Percentiles rank a stretch among this genome's conserved stretches.
phyloP scores from a whole-genome alignment of 2,797 vertebrate genomes.

The Crypturellus tataupa region DNA sequence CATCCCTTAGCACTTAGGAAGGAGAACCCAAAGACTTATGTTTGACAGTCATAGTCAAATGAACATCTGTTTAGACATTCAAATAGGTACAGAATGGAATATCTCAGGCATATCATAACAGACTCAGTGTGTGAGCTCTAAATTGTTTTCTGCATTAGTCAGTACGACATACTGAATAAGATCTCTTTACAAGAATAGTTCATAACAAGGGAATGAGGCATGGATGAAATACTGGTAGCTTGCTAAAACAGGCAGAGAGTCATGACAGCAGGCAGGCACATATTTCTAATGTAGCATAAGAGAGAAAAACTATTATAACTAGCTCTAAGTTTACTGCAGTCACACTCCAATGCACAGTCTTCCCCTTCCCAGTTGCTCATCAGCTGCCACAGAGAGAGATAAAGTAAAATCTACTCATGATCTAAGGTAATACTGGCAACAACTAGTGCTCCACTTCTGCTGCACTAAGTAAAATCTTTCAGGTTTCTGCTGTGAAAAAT shows the following conservation, averaged over 20 bases:
- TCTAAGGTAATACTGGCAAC: not conserved
- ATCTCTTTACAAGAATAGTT: slow-evolving; percentile 32
- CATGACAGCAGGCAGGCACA: not conserved
- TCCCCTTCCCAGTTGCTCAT: not conserved
- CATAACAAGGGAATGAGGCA: slow-evolving; percentile 17
- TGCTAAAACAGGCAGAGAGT: slow-evolving; percentile 33
- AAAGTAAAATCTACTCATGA: not conserved
- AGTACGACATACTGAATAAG: slow-evolving; percentile 4
- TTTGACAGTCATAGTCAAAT: not conserved
- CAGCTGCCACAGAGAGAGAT: not conserved
- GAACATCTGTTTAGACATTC: rapidly evolving
- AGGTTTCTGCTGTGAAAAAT: not conserved
- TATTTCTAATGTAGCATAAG: not conserved
- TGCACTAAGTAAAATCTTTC: not conserved
- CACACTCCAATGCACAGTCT: not conserved
- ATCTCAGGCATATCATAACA: not conserved
- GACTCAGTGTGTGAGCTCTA: not conserved
- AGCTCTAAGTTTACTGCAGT: not conserved
- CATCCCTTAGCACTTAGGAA: not conserved
- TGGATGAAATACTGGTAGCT: slow-evolving; percentile 1
- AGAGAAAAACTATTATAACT: not conserved
- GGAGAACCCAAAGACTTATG: not conserved
- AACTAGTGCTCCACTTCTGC: not conserved
- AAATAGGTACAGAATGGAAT: not conserved
- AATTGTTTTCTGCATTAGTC: not conserved